phyloP scores from a whole-genome alignment of 1,140 invertebrate species.

The Subanguina moxae region DNA sequence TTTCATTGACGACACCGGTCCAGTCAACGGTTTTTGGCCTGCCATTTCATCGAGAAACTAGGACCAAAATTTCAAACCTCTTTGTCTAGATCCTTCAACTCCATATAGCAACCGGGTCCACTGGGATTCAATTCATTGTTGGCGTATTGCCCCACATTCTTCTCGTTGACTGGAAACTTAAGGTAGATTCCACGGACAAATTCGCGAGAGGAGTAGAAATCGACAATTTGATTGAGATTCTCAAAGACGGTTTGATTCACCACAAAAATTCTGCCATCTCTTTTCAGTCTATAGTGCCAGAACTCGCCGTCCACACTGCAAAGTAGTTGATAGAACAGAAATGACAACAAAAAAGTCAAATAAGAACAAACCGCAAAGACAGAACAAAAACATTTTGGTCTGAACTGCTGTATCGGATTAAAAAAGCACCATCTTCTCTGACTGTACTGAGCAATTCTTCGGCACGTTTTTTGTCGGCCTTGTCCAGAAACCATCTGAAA shows the following conservation, averaged over 20 bases:
- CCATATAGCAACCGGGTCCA: conserved; percentile 54
- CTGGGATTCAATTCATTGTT: conserved; percentile 6
- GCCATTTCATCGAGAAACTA: not conserved
- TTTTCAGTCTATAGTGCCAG: conserved; percentile 57
- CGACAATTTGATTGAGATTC: conserved; percentile 57
- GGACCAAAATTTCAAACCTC: conserved; percentile 30
- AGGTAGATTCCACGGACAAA: conserved; percentile 55
- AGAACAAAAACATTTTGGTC: conserved; percentile 57
- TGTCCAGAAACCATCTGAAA: conserved; percentile 50
- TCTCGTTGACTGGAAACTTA: conserved; percentile 53
- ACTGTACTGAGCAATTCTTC: conserved; percentile 54
- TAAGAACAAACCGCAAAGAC: conserved; percentile 44
- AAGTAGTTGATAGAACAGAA: not conserved
- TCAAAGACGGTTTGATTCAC: conserved; percentile 58
- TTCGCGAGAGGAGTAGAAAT: conserved; percentile 48
- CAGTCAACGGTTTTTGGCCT: no score
- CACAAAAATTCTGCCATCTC: conserved; percentile 58
- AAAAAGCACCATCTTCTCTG: conserved; percentile 53
- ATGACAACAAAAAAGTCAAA: not conserved
- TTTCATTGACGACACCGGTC: no score
- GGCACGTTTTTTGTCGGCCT: conserved; percentile 49
- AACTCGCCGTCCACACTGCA: conserved; percentile 51
- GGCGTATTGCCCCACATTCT: conserved; percentile 45
- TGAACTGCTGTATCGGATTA: conserved; percentile 49
- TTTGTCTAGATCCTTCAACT: conserved; percentile 51